Evolutionary conservation across 2,113 vertebrate genomes (phyloP).

Genomic region (Cavia aperea): DNA sequence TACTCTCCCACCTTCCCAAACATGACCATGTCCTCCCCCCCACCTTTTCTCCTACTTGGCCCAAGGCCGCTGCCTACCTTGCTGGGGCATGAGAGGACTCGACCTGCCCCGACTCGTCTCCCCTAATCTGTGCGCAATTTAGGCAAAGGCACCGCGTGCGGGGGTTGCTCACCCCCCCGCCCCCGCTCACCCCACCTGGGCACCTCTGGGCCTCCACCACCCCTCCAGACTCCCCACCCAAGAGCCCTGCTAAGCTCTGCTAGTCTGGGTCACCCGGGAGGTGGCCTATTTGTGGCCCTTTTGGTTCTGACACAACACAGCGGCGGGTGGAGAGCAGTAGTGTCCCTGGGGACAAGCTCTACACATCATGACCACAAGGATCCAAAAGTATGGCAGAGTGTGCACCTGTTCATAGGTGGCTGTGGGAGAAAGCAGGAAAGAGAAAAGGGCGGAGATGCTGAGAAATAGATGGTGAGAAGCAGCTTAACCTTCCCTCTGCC

Average conservation of each 20-base stretch:
- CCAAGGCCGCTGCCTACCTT: rapidly evolving
- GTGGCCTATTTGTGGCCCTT: background rate
- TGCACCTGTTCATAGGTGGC: background rate
- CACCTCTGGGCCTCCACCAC: background rate
- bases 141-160: rapidly evolving
- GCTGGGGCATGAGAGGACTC: rapidly evolving
- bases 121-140: background rate
- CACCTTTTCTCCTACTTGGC: background rate
- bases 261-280: rapidly evolving
- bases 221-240: background rate
- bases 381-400: rapidly evolving
- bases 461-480: background rate
- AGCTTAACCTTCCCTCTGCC: too few species aligned
- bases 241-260: background rate
- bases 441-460: background rate
- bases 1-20: background rate
- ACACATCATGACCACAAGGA: rapidly evolving
- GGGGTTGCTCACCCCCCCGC: background rate
- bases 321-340: background rate
- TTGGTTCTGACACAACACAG: background rate
- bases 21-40: background rate
- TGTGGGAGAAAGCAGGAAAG: background rate
- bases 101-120: too few species aligned
- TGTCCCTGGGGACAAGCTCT: background rate
- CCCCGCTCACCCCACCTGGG: background rate